A percentile compares a stretch with the other conserved stretches of the same genome.
These are phyloP conservation scores for Schizaphis graminum DNA, from an alignment of 2,888 invertebrate species.

Conservation along the genomic window DNA sequence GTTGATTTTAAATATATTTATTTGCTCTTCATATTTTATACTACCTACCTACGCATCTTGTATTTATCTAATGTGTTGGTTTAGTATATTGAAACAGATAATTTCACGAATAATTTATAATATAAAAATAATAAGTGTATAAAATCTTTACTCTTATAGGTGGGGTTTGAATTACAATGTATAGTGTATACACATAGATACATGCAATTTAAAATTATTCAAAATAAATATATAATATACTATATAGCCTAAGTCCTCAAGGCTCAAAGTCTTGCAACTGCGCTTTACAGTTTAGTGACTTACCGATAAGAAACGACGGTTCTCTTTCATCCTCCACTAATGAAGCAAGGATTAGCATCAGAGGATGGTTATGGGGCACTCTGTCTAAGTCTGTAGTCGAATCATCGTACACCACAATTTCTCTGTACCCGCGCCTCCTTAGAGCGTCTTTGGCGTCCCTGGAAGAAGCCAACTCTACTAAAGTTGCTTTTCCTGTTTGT, in stretches of 20 bases:
- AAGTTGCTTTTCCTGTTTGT: slow-evolving; percentile 77
- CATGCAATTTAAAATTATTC: neutral
- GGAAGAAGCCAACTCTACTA: slow-evolving; percentile 78
- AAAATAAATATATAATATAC: neutral
- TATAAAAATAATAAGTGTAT: neutral
- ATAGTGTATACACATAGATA: neutral
- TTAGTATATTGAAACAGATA: neutral
- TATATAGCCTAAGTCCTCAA: neutral
- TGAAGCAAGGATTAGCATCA: slow-evolving; percentile 78
- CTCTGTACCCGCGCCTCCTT: slow-evolving; percentile 74
- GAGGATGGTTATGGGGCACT: slow-evolving; percentile 75
- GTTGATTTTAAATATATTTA: neutral
- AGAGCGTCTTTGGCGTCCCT: slow-evolving; percentile 77
- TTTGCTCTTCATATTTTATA: neutral
- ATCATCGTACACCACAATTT: slow-evolving; percentile 81
- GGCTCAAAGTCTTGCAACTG: neutral
- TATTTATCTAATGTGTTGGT: neutral
- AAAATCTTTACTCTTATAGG: neutral
- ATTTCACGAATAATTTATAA: neutral
- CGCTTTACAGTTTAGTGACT: slow-evolving; percentile 70
- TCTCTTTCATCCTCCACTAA: slow-evolving; percentile 79
- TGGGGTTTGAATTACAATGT: neutral
- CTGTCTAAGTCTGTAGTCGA: slow-evolving; percentile 76
- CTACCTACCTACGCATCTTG: neutral
- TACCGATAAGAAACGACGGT: slow-evolving; percentile 79